A percentile compares a stretch with the other conserved stretches of the same genome.
These are phyloP conservation scores for Lates japonicus DNA, from an alignment of 2,797 vertebrate genomes.

Conservation along the genomic window DNA sequence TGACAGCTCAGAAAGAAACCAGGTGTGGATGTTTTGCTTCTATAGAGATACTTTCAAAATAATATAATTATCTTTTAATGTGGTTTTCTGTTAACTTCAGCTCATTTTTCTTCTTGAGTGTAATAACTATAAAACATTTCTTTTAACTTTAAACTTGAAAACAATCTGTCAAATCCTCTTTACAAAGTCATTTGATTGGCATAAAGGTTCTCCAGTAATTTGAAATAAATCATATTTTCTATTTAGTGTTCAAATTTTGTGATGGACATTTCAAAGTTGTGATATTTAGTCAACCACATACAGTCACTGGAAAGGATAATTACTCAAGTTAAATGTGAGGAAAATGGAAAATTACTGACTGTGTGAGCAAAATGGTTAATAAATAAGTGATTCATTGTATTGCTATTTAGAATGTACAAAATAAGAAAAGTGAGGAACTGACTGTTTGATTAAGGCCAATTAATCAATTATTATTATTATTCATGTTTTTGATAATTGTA, in stretches of 20 bases:
- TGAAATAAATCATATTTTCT: constrained; percentile 1
- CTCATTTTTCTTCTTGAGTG: too few species aligned
- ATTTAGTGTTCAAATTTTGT: neutral
- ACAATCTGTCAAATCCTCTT: neutral
- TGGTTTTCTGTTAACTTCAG: too few species aligned
- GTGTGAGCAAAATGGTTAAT: too few species aligned
- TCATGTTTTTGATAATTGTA: too few species aligned
- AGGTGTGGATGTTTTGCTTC: neutral
- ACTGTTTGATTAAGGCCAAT: neutral
- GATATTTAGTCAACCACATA: neutral
- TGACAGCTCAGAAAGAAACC: neutral
- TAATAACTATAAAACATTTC: neutral
- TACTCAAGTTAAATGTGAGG: neutral
- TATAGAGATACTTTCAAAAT: too few species aligned
- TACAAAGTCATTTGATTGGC: neutral
- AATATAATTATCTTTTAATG: too few species aligned
- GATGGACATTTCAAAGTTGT: neutral
- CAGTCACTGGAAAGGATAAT: neutral
- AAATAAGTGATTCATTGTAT: too few species aligned
- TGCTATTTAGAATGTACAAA: neutral
- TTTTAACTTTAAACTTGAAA: neutral
- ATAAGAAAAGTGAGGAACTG: neutral
- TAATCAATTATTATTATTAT: too few species aligned
- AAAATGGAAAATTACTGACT: too few species aligned
- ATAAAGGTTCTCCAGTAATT: neutral